Evolutionary conservation across 2,888 invertebrate species (phyloP).

Genomic region (Perizoma affinitatum): DNA sequence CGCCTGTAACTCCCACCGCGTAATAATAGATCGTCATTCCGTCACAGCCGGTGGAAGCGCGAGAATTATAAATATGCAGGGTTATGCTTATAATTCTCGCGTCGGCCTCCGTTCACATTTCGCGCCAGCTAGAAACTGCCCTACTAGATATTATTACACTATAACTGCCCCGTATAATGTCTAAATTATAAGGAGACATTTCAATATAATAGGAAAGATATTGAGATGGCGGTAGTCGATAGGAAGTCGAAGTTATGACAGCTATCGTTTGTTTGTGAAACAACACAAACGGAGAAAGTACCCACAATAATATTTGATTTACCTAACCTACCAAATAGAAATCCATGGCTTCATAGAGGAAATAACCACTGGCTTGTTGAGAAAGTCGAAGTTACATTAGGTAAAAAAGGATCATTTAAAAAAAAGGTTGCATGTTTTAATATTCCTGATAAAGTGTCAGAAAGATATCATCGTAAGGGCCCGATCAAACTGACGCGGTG

Average conservation of each 20-base stretch:
- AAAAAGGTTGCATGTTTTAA: too few species aligned
- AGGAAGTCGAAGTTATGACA: constrained; percentile 15
- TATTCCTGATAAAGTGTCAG: too few species aligned
- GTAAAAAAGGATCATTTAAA: too few species aligned
- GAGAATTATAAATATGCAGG: constrained; percentile 8
- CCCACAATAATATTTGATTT: neutral
- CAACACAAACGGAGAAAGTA: constrained; percentile 10
- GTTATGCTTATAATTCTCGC: constrained; percentile 59
- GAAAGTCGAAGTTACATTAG: too few species aligned
- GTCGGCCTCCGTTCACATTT: constrained; percentile 38
- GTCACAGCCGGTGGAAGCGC: constrained; percentile 59
- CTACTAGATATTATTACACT: constrained; percentile 19
- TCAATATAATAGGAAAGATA: constrained; percentile 25
- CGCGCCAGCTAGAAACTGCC: constrained; percentile 44
- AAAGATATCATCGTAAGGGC: too few species aligned
- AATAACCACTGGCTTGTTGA: too few species aligned
- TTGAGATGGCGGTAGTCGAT: constrained; percentile 12
- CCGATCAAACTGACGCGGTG: too few species aligned
- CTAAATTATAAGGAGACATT: constrained; percentile 24
- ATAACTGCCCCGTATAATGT: constrained; percentile 15
- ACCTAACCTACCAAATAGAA: neutral
- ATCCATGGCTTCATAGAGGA: too few species aligned
- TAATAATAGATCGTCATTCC: constrained; percentile 47
- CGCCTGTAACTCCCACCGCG: constrained; percentile 36
- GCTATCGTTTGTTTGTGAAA: constrained; percentile 12